Base-by-base conservation (phyloP, 2,888 invertebrate genomes). In the Athripsodes cinereus region DNA sequence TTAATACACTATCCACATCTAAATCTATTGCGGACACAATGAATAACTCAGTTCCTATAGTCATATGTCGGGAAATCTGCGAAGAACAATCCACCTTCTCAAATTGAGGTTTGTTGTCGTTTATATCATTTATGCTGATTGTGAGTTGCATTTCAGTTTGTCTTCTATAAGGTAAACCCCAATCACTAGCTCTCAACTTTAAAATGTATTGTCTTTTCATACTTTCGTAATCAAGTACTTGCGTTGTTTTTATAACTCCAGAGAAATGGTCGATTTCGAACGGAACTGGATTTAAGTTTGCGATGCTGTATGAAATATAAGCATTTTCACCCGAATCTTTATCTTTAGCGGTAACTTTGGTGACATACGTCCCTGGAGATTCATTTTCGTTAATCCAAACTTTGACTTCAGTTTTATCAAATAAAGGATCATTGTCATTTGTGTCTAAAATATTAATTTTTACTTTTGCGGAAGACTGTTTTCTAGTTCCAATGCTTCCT, bases 251-350 rank as follows among this genome's bases (percentile, higher is more conserved):
- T 11, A 97, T 85, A 35, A 89, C 82, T 0, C 97, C 97, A 6
- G 91, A 88, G 74, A 96, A 96, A 69, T 92, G 95, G 69, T 96
- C 95, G 50, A 97, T 91, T 66, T 93, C 92, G 72, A 97, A 97
- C 11, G 96, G 97, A 18, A 93, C 90, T 55, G 89, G 87, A 68
- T 90, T 88, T 56, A 92, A 77, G 73, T 96, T 96, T 54, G 92
- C 92, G 65, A 96, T 89, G 66, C 92, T 90, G 76, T 96, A 97
- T 1, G 94, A 96, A 66, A 98, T 88, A 74, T 93, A 93, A 1
- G 95, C 94, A 74, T 96, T 97, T 69, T 96, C 96, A 0, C 94
- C 96, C 1, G 90, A 87, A 72, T 98, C 97, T 18, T 82, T 85
- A 73, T 98, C 97, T 62, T 84, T 85, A 0, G 96, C 97, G 48